Evolutionary conservation across 92 coral and sea anemone species (phyloP).

Genomic region (Epizoanthus ramosus): DNA sequence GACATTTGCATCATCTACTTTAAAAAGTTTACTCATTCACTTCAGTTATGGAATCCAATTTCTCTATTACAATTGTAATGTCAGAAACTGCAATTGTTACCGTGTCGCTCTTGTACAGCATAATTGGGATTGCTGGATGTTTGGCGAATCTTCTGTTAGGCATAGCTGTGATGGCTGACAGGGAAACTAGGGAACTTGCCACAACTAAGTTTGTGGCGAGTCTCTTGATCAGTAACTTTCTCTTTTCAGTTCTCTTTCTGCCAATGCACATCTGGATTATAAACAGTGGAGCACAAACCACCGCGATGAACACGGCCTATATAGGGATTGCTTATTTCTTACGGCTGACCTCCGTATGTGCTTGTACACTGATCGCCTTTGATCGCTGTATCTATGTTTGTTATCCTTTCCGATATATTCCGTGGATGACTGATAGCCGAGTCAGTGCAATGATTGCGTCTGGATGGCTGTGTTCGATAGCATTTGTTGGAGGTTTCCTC

Average conservation of each 20-base stretch:
- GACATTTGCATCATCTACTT: too few relatives aligned
- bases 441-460: neutral
- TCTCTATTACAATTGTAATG: neutral
- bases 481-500: neutral
- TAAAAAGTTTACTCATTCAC: too few relatives aligned
- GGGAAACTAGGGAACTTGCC: neutral
- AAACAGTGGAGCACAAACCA: neutral
- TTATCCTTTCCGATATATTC: conserved; percentile 19
- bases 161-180: neutral
- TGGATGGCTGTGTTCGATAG: neutral
- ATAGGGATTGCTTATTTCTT: neutral
- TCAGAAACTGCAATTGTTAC: neutral
- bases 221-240: neutral
- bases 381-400: conserved; percentile 13
- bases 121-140: neutral
- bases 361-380: neutral
- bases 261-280: neutral
- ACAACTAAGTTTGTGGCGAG: neutral
- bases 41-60: neutral
- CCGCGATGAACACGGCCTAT: neutral
- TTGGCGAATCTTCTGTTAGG: neutral
- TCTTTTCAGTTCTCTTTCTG: neutral
- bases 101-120: neutral
- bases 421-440: neutral
- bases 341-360: neutral